Conservation (phyloP, 2,888 invertebrate genomes). For the Monochamus alternatus region DNA sequence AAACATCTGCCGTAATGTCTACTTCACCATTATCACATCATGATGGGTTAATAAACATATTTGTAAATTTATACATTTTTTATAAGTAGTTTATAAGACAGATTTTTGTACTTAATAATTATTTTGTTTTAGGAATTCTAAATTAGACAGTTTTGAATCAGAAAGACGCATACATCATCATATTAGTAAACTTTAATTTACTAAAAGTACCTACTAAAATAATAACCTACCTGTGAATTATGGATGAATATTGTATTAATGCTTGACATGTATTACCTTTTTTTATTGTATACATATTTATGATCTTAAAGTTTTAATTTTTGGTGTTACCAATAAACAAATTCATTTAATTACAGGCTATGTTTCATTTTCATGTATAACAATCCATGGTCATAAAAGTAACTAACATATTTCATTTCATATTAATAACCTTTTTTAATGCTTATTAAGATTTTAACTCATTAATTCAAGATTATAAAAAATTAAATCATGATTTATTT, state of each 20-base stretch:
- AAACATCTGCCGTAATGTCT: too few species aligned
- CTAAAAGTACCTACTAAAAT: slow-evolving; percentile 11
- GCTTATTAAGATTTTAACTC: too few species aligned
- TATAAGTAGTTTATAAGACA: too few species aligned
- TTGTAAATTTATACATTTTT: background rate
- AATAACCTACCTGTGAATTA: slow-evolving; percentile 11
- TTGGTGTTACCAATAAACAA: background rate
- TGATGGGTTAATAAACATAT: too few species aligned
- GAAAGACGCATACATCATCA: slow-evolving; percentile 23
- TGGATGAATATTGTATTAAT: slow-evolving; percentile 3
- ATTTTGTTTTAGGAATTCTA: slow-evolving; percentile 57
- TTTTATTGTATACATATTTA: background rate
- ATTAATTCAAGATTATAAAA: background rate
- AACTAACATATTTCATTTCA: too few species aligned
- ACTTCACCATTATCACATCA: too few species aligned
- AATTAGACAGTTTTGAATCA: slow-evolving; percentile 46
- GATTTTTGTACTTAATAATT: slow-evolving; percentile 2
- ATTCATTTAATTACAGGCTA: slow-evolving; percentile 1
- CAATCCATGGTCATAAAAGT: background rate
- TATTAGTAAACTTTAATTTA: slow-evolving; percentile 29
- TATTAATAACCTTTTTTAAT: background rate
- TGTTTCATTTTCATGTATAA: slow-evolving; percentile 25
- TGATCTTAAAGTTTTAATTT: slow-evolving; percentile 6
- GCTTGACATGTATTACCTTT: slow-evolving; percentile 3
- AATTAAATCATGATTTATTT: too few species aligned